Conservation (phyloP, 2,113 vertebrate genomes). For the Oenanthe oenanthe region DNA sequence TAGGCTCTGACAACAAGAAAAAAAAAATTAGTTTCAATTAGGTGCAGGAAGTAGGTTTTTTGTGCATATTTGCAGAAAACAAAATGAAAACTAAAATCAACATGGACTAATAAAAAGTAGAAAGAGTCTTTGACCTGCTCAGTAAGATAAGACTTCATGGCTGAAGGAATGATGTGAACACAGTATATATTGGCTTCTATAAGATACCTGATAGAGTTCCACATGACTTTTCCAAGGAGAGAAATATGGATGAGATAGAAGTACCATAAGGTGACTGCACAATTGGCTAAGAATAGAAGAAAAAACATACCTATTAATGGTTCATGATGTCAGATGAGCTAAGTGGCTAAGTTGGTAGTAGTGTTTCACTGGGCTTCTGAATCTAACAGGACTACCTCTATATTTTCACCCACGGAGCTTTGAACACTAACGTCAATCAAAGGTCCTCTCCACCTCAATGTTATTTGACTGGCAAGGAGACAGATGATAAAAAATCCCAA, state of each 20-base stretch:
- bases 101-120: not conserved
- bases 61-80: not conserved
- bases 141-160: not conserved
- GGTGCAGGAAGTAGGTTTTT: not conserved
- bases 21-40: not conserved
- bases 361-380: constrained; percentile 52
- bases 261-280: constrained; percentile 37
- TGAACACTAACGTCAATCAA: constrained; percentile 42
- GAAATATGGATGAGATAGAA: constrained; percentile 24
- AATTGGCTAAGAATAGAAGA: constrained; percentile 58
- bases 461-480: constrained; percentile 36
- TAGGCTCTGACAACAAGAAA: not conserved
- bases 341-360: constrained; percentile 46
- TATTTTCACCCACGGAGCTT: constrained; percentile 33
- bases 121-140: not conserved
- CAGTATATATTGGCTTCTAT: not conserved
- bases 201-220: constrained; percentile 11
- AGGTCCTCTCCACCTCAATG: constrained; percentile 49
- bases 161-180: not conserved
- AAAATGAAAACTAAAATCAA: not conserved
- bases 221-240: constrained; percentile 2
- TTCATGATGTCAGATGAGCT: constrained; percentile 55
- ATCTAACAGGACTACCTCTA: constrained; percentile 38
- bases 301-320: constrained; percentile 60
- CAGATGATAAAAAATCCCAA: constrained; percentile 47